Conservation (phyloP, 2,113 vertebrate species). For the Caloenas nicobarica region DNA sequence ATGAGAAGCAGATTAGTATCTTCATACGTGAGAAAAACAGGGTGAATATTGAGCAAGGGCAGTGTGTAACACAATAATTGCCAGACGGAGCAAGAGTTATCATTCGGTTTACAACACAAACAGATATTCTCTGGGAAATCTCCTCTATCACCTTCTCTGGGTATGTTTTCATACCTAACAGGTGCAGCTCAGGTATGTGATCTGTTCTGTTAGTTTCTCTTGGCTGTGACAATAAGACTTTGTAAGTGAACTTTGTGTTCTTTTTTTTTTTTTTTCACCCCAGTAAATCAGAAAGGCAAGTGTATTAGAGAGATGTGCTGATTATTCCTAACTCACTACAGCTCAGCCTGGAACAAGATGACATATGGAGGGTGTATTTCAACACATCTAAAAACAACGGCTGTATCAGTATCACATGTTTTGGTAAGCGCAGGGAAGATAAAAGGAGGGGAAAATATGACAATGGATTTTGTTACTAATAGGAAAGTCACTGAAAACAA, state of each 20-base stretch:
- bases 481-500: not conserved
- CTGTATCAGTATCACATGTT: not conserved
- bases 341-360: not conserved
- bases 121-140: not conserved
- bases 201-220: not conserved
- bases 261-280: not conserved
- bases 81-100: not conserved
- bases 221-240: not conserved
- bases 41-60: not conserved
- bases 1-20: not conserved
- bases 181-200: accelerated
- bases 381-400: not conserved
- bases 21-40: not conserved
- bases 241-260: not conserved
- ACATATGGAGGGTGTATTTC: not conserved
- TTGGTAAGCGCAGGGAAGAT: not conserved
- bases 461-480: not conserved
- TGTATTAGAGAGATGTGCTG: not conserved
- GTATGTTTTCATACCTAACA: not conserved
- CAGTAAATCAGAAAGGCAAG: not conserved
- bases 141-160: not conserved
- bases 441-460: not conserved
- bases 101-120: not conserved
- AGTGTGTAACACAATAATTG: not conserved
- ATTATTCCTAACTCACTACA: not conserved